These are phyloP conservation scores for Struthio camelus DNA, from an alignment of 2,113 vertebrate genomes.

Conservation along the genomic window DNA sequence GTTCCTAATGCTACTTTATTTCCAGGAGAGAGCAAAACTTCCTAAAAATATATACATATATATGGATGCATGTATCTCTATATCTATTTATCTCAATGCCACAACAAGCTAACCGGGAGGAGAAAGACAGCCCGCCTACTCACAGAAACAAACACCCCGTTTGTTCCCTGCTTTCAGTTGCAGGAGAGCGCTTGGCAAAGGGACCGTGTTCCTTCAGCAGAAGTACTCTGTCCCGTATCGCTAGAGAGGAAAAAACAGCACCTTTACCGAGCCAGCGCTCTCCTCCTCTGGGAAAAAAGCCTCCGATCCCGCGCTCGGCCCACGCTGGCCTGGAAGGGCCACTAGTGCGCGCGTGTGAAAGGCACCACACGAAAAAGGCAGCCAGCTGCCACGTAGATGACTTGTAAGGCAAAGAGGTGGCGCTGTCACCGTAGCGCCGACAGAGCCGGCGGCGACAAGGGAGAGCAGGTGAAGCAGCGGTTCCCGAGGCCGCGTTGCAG, in stretches of 20 bases:
- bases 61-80: too few relatives aligned
- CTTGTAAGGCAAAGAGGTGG: constrained; percentile 28
- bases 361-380: not conserved
- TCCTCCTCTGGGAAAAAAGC: not conserved
- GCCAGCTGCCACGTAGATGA: constrained; percentile 58
- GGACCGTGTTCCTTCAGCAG: not conserved
- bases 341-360: not conserved
- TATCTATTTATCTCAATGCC: too few relatives aligned
- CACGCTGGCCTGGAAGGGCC: constrained; percentile 11
- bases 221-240: accelerated
- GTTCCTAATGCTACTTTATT: accelerated
- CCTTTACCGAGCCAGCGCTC: not conserved
- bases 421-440: constrained; percentile 44
- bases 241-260: not conserved
- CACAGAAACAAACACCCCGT: not conserved
- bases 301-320: not conserved
- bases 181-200: not conserved
- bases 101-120: not conserved
- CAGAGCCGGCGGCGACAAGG: not conserved
- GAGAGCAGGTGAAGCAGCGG: constrained; percentile 25
- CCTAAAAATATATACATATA: not conserved
- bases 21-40: not conserved
- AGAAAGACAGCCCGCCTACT: not conserved
- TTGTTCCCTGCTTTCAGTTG: not conserved
- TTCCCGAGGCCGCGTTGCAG: too few relatives aligned